Conservation (phyloP, 2,113 vertebrate species). For the Hirundichthys speculiger region DNA sequence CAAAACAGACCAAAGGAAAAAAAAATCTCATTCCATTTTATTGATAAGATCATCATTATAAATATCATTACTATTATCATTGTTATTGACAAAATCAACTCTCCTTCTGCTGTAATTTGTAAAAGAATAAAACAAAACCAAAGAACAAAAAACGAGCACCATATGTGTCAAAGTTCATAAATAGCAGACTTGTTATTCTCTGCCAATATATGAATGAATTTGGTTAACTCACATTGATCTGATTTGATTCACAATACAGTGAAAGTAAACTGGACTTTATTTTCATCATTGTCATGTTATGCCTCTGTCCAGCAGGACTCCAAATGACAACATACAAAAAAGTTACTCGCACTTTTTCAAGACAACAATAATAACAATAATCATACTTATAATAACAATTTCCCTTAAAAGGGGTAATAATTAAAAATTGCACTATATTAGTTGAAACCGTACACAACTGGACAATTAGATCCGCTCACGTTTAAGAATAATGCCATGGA, state of each 20-base stretch:
- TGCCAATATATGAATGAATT: slow-evolving; percentile 40
- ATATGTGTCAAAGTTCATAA: slow-evolving; percentile 71
- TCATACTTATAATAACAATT: slow-evolving; percentile 81
- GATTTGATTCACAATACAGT: slow-evolving; percentile 48
- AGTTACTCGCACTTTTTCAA: slow-evolving; percentile 46
- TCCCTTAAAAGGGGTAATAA: slow-evolving; percentile 52
- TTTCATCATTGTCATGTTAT: slow-evolving; percentile 74
- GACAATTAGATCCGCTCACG: slow-evolving; percentile 12
- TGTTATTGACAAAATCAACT: slow-evolving; percentile 66
- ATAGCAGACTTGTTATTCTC: slow-evolving; percentile 60
- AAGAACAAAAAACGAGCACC: slow-evolving; percentile 70
- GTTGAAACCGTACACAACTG: slow-evolving; percentile 63
- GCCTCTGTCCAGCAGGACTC: slow-evolving; percentile 86
- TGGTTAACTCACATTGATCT: slow-evolving; percentile 29
- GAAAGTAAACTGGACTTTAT: slow-evolving; percentile 63
- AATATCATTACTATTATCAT: slow-evolving; percentile 84
- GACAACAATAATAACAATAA: slow-evolving; percentile 83
- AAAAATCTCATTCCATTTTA: slow-evolving; percentile 76
- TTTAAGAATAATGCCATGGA: slow-evolving; percentile 31
- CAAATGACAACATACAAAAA: slow-evolving; percentile 74
- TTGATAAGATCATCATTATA: slow-evolving; percentile 81
- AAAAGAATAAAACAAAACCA: slow-evolving; percentile 55
- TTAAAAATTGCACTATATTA: slow-evolving; percentile 73
- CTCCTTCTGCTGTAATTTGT: slow-evolving; percentile 56
- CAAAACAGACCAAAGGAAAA: slow-evolving; percentile 62